A percentile compares a stretch with the other conserved stretches of the same genome.
These are phyloP conservation scores for Phorcus lineatus DNA, from an alignment of 2,888 invertebrate genomes.

Conservation along the genomic window DNA sequence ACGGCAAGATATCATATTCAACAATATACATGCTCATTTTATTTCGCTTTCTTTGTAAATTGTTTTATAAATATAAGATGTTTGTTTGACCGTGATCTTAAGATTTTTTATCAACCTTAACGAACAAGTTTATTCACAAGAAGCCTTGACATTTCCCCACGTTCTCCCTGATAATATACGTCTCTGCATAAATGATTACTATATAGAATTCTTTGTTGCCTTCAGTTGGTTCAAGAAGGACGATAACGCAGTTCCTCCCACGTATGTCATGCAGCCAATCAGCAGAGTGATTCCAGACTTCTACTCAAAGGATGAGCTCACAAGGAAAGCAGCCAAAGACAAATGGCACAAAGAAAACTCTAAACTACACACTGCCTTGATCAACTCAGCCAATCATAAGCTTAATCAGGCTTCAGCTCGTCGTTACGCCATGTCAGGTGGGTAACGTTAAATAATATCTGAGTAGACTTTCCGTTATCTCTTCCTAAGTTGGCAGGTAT, in stretches of 20 bases:
- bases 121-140: too few species aligned
- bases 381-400: conserved; percentile 33
- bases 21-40: too few species aligned
- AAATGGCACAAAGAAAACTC: conserved; percentile 41
- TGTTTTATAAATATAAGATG: too few species aligned
- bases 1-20: too few species aligned
- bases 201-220: background rate
- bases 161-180: too few species aligned
- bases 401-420: conserved; percentile 34
- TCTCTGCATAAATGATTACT: too few species aligned
- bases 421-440: conserved; percentile 44
- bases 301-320: conserved; percentile 2
- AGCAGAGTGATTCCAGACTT: conserved; percentile 40
- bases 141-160: too few species aligned
- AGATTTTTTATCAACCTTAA: too few species aligned
- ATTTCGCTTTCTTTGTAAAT: too few species aligned
- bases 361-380: conserved; percentile 36
- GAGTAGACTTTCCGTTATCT: too few species aligned
- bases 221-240: conserved; percentile 46
- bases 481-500: too few species aligned
- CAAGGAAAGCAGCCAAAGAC: conserved; percentile 21
- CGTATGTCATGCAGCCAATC: conserved; percentile 43
- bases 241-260: conserved; percentile 43
- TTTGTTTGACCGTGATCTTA: too few species aligned
- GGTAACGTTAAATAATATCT: background rate